Conservation (phyloP, 2,888 invertebrate species). For the Brassicogethes aeneus region DNA sequence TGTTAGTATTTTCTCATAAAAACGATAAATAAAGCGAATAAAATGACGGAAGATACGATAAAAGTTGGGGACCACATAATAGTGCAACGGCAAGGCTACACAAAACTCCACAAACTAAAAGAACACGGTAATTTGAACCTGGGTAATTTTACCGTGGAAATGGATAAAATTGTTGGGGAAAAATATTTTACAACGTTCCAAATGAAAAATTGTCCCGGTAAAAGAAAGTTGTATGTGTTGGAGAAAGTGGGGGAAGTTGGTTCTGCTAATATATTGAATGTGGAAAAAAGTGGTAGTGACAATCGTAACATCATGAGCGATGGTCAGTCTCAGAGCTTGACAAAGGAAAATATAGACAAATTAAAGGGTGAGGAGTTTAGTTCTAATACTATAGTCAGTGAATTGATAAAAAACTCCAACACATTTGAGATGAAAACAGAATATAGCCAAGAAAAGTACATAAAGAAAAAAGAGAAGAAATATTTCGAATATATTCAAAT, state of each 20-base stretch:
- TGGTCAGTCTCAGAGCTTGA: constrained; percentile 72
- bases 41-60: constrained; percentile 36
- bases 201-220: constrained; percentile 53
- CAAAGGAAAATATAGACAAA: constrained; percentile 72
- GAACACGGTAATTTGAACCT: constrained; percentile 53
- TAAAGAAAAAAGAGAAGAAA: constrained; percentile 91
- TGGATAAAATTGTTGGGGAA: constrained; percentile 57
- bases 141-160: constrained; percentile 61
- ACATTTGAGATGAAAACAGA: constrained; percentile 87
- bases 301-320: constrained; percentile 77
- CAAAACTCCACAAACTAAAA: constrained; percentile 66
- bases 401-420: constrained; percentile 82
- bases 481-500: constrained; percentile 79
- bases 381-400: constrained; percentile 76
- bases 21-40: constrained; percentile 12
- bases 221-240: constrained; percentile 46
- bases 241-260: constrained; percentile 48
- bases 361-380: constrained; percentile 67
- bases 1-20: constrained; percentile 3
- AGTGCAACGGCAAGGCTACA: constrained; percentile 68
- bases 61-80: constrained; percentile 64
- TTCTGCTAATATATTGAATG: constrained; percentile 51
- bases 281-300: constrained; percentile 63
- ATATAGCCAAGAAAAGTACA: constrained; percentile 88
- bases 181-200: constrained; percentile 69